Evolutionary conservation across 2,888 invertebrate genomes (phyloP), one percentile per base, ranked within the genome.

Genomic region (Urechis unicinctus): DNA sequence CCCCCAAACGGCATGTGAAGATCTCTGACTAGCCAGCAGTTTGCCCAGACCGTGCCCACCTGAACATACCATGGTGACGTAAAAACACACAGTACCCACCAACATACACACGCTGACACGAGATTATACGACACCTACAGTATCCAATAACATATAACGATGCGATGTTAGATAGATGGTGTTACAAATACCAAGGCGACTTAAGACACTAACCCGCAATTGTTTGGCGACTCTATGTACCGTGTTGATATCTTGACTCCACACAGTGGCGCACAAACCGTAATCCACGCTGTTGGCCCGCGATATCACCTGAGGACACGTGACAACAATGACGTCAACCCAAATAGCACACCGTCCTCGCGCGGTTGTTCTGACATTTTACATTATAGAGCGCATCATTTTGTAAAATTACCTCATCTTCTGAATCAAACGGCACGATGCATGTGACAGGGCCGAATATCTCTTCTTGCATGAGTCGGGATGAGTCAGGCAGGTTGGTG

Each of bases 1-100:
- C 83, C 83, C 21, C 83, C 83, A 66, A 83, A 83, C 0, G 83
- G 83, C 81, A 83, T 80, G 63, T 80, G 80, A 50, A 83, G 69
- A 60, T 81, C 74, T n/a, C 83, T 68, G 9, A 82, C 74, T 67
- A 83, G 65, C 83, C 83, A 83, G 60, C 82, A 82, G 64, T 83
- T 83, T 52, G 78, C 78, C 83, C 83, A 83, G 17, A 83, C 82
- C 1, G 82, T 83, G 17, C 83, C 83, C 2, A 73, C 81, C 79
- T 81, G 51, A 21, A 55, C 29, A n/a, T n/a, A n/a, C n/a, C n/a
- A n/a, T n/a, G n/a, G n/a, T n/a, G n/a, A n/a, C n/a, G n/a, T n/a
- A n/a, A n/a, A n/a, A n/a, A n/a, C n/a, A n/a, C n/a, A n/a, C n/a
- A n/a, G n/a, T n/a, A n/a, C n/a, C n/a, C n/a, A n/a, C n/a, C n/a